Evolutionary conservation across 2,888 invertebrate genomes (phyloP), one percentile per base, ranked within the genome.

Genomic region (Dryadula phaetusa): DNA sequence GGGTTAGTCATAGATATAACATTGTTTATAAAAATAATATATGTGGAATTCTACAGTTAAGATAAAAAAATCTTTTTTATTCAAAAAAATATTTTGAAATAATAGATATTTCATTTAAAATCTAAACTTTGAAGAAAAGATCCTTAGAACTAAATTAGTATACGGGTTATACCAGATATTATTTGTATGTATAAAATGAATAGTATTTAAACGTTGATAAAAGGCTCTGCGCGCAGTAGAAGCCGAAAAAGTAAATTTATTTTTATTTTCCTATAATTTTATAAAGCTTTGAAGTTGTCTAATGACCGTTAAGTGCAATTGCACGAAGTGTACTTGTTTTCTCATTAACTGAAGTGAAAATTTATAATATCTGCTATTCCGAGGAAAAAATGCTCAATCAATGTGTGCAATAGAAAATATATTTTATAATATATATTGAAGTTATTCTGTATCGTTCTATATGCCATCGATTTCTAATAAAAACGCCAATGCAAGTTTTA

Each of bases 1-100:
- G 7, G 71, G 71, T 74, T 8, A 68, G 25, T 47, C 34, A 46
- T 28, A 28, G 3, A 28, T 6, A 44, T 53, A n/a, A n/a, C n/a
- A n/a, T n/a, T n/a, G n/a, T n/a, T n/a, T n/a, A n/a, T n/a, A n/a
- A n/a, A n/a, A n/a, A n/a, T n/a, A n/a, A n/a, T n/a, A n/a, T n/a
- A n/a, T n/a, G n/a, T n/a, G n/a, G n/a, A n/a, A n/a, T n/a, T n/a
- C n/a, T n/a, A n/a, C n/a, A n/a, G n/a, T n/a, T n/a, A n/a, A n/a
- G n/a, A n/a, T n/a, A n/a, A n/a, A n/a, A n/a, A n/a, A n/a, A n/a
- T n/a, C n/a, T n/a, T n/a, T n/a, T n/a, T n/a, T n/a, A n/a, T n/a
- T n/a, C n/a, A n/a, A n/a, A n/a, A n/a, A n/a, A n/a, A n/a, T n/a
- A n/a, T n/a, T n/a, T n/a, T n/a, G n/a, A n/a, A n/a, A n/a, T n/a